Base-by-base conservation (phyloP, 2,888 invertebrate species). In the Mesorhabditis spiculigera region DNA sequence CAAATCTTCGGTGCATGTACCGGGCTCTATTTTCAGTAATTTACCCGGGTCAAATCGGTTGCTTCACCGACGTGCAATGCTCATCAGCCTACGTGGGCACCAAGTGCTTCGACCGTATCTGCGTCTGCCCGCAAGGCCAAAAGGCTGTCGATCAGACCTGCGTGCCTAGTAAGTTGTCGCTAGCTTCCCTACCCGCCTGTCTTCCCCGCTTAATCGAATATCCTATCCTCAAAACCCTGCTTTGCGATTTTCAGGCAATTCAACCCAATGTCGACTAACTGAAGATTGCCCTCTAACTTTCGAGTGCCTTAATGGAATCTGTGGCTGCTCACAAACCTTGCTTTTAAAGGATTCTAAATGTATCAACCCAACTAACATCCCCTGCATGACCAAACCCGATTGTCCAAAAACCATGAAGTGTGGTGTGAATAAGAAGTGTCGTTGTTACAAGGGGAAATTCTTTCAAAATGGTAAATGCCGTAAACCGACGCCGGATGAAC, bases 41-140 rank as follows among this genome's bases (percentile, higher is more conserved):
- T 72, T 86, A 81, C 71, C 86, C 86, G 45, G 86, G 86, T 44
- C 84, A 86, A 74, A 71, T 73, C 67, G 86, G 86, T 66, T 86
- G 86, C 72, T 78, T 78, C 61, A 74, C 73, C 73, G 82, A 86
- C 73, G 72, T 71, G 64, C 86, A 86, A 75, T 86, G 86, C 73
- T 69, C 79, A 45, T 80, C 86, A 4, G 84, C 82, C 67, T 79
- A 81, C 67, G 73, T 79, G 5, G 81, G 81, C n/a, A 77, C 86
- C 13, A 68, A 71, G 42, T 86, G 86, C 70, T 71, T 80, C 71
- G 78, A 81, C 70, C 74, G 81, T 42, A 73, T 80, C 69, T 86
- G 86, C 74, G 79, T 82, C 10, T 86, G 86, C 70, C 86, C 86
- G 8, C 77, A 77, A 65, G 86, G 86, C 50, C 75, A 78, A 42